phyloP scores from a whole-genome alignment of 1,140 invertebrate genomes.

The Pachypeltis micranthus region DNA sequence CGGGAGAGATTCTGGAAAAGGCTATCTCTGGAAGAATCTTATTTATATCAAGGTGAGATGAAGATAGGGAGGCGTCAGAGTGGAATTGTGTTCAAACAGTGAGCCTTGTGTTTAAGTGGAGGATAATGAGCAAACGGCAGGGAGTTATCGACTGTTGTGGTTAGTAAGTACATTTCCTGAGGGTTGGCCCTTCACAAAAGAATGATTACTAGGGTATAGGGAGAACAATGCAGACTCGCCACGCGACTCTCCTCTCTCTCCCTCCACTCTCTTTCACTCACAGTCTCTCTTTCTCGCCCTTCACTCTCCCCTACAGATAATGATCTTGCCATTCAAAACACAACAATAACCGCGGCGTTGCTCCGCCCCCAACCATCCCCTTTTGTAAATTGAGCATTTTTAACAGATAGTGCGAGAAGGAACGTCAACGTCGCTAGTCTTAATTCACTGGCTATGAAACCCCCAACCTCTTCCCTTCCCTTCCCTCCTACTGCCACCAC shows the following conservation, averaged over 20 bases:
- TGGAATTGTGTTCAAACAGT: constrained; percentile 14
- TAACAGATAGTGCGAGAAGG: constrained; percentile 2
- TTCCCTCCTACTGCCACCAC: too few relatives aligned
- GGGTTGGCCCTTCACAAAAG: constrained; percentile 14
- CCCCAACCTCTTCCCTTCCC: not conserved
- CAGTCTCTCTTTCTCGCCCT: too few relatives aligned
- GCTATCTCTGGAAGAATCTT: not conserved
- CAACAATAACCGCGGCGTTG: constrained; percentile 13
- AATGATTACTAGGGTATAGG: constrained; percentile 15
- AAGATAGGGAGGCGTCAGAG: constrained; percentile 13
- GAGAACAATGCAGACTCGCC: constrained; percentile 11
- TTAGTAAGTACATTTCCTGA: constrained; percentile 17
- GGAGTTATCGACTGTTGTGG: constrained; percentile 17
- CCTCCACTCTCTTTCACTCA: too few relatives aligned
- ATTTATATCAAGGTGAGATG: constrained; percentile 9
- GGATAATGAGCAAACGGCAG: constrained; percentile 11
- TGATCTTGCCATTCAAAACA: constrained; percentile 17
- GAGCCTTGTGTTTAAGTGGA: constrained; percentile 1
- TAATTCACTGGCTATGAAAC: not conserved
- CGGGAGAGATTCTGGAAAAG: not conserved
- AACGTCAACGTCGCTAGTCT: constrained; percentile 5
- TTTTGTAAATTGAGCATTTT: constrained; percentile 13
- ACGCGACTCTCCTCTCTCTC: constrained; percentile 12
- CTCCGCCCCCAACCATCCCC: constrained; percentile 10
- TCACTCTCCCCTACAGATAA: constrained; percentile 12